phyloP scores from a whole-genome alignment of 2,113 vertebrate species.

The Epinephelus fuscoguttatus region DNA sequence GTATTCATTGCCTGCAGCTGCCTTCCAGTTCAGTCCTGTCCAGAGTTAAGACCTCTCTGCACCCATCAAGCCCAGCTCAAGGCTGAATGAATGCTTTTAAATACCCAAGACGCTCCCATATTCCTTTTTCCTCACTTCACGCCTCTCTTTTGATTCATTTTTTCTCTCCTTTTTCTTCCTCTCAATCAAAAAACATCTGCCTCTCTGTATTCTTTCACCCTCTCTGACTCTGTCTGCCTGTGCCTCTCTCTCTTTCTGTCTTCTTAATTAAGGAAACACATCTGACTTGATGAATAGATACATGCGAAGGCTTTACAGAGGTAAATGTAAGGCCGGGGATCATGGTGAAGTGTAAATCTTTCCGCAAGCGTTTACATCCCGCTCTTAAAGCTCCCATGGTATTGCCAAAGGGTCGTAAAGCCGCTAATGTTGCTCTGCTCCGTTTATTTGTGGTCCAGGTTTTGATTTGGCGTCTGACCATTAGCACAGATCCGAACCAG shows the following conservation, averaged over 20 bases:
- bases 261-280: conserved; percentile 11
- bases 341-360: conserved; percentile 42
- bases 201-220: conserved; percentile 28
- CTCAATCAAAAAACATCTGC: conserved; percentile 38
- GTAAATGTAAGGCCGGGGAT: conserved; percentile 16
- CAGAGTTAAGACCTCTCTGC: conserved; percentile 64
- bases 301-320: conserved; percentile 7
- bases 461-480: conserved; percentile 34
- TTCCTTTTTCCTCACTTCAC: conserved; percentile 33
- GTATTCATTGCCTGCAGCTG: conserved; percentile 73
- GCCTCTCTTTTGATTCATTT: conserved; percentile 25
- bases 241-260: conserved; percentile 16
- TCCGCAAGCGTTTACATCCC: conserved; percentile 18
- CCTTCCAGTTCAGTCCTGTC: conserved; percentile 64
- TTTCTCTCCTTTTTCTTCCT: conserved; percentile 6
- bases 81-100: conserved; percentile 70
- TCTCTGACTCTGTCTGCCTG: background rate
- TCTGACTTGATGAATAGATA: conserved; percentile 28
- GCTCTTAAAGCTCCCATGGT: conserved; percentile 3
- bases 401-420: conserved; percentile 39
- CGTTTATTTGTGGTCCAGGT: conserved; percentile 25
- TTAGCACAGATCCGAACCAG: conserved; percentile 37
- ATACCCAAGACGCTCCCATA: conserved; percentile 49
- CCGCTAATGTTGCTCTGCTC: background rate
- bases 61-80: conserved; percentile 57